These are phyloP conservation scores for Phlogophora meticulosa DNA, from an alignment of 2,888 invertebrate genomes.

Conservation along the genomic window DNA sequence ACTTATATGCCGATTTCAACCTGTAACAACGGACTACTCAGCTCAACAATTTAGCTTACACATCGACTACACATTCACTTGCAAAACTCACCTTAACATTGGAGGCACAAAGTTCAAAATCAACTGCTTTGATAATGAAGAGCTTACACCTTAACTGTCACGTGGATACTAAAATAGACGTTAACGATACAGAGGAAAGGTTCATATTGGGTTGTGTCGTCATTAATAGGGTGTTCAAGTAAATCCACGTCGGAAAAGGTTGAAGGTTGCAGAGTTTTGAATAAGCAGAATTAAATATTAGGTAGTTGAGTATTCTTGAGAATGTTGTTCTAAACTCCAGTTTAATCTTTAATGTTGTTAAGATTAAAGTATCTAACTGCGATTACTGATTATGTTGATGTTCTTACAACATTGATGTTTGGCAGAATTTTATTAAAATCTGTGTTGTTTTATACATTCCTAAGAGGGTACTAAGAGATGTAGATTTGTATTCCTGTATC, in stretches of 20 bases:
- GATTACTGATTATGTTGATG: slow-evolving; percentile 52
- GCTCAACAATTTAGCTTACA: slow-evolving; percentile 55
- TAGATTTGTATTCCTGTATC: background rate
- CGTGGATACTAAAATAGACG: background rate
- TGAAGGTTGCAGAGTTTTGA: slow-evolving; percentile 59
- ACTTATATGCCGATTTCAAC: slow-evolving; percentile 53
- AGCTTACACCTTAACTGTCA: slow-evolving; percentile 23
- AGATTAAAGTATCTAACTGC: slow-evolving; percentile 50
- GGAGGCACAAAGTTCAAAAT: slow-evolving; percentile 29
- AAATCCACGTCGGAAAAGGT: slow-evolving; percentile 57
- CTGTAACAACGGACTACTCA: slow-evolving; percentile 46
- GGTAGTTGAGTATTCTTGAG: slow-evolving; percentile 59
- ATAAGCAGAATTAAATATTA: slow-evolving; percentile 65
- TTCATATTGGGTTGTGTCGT: slow-evolving; percentile 4
- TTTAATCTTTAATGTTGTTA: slow-evolving; percentile 60
- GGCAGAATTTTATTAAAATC: background rate
- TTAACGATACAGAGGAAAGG: background rate
- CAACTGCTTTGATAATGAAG: slow-evolving; percentile 29
- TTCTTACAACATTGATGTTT: slow-evolving; percentile 19
- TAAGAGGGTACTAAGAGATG: background rate
- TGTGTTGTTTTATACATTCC: background rate
- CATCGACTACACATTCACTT: slow-evolving; percentile 4
- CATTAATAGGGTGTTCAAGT: slow-evolving; percentile 51
- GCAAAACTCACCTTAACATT: slow-evolving; percentile 21
- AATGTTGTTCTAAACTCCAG: slow-evolving; percentile 61